Evolutionary conservation across 2,888 invertebrate genomes (phyloP).

Genomic region (Brenthis daphne): DNA sequence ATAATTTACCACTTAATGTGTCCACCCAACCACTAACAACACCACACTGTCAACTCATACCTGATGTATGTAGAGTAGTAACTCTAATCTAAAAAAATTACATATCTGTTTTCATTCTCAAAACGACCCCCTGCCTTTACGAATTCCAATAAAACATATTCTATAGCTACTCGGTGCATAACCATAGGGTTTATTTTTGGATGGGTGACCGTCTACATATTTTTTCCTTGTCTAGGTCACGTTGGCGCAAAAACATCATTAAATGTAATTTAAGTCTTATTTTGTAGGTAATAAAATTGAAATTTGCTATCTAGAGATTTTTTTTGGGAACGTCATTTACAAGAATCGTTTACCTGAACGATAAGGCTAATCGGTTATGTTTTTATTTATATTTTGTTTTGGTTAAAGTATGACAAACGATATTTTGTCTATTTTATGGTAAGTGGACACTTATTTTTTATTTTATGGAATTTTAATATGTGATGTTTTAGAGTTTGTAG

Average conservation of each 20-base stretch:
- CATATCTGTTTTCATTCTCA: conserved; percentile 66
- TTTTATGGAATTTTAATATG: not conserved
- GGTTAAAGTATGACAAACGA: conserved; percentile 49
- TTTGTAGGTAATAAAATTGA: conserved; percentile 24
- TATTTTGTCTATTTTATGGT: conserved; percentile 39
- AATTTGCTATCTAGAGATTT: conserved; percentile 20
- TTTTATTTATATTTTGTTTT: conserved; percentile 59
- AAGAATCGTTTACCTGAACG: conserved; percentile 69
- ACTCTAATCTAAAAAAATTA: conserved; percentile 69
- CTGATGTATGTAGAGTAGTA: conserved; percentile 45
- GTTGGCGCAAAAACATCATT: conserved; percentile 30
- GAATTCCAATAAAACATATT: conserved; percentile 21
- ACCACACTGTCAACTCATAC: conserved; percentile 49
- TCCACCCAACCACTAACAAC: conserved; percentile 59
- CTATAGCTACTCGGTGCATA: conserved; percentile 1
- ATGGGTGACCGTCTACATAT: conserved; percentile 26
- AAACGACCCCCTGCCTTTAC: conserved; percentile 66
- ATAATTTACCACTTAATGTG: conserved; percentile 51
- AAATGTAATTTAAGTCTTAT: conserved; percentile 35
- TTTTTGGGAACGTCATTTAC: conserved; percentile 61
- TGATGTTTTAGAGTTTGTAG: not conserved
- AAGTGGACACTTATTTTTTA: conserved; percentile 7
- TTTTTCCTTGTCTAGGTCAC: conserved; percentile 38
- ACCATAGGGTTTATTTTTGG: conserved; percentile 35
- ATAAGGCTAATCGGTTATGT: conserved; percentile 75